Evolutionary conservation across 2,797 vertebrate species (phyloP), one percentile per base, ranked within the genome.

Genomic region (Neoniphon sammara): DNA sequence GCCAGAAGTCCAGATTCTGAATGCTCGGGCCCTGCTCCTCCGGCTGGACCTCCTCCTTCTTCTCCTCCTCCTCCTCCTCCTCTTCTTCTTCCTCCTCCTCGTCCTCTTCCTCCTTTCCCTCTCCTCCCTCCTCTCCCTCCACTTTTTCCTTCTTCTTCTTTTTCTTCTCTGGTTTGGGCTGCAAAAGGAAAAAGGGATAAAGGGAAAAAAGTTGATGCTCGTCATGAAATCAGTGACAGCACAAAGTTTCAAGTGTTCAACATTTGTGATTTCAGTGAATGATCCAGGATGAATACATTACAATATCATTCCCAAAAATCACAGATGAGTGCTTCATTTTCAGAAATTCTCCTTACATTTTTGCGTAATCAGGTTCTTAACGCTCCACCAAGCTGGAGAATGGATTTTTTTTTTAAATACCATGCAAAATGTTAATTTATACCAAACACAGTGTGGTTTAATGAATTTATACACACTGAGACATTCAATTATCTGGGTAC

Each of bases 1-100:
- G 97, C 98, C 97, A 99, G 85, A 98, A 99, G 82, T 99, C 97
- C 91, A 99, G 92, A 87, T 97, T 98, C 88, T 94, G 94, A 74
- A 98, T 96, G 82, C 96, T 98, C 18, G 98, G 98, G 0, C 97
- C 98, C 68, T 96, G 96, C 63, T 99, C 97, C 74, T 98, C 97
- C 0, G 89, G 93, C 68, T 95, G 94, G 61, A 2, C 81, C 74
- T 93, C 92, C 42, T 92, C 87, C 68, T 93, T 85, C 69, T 90
- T 65, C 58, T 91, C 82, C 55, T 91, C 87, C 8, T 87, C 80
- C 10, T 88, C 83, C 0, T 78, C 82, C 4, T 88, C 74, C 0
- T 83, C 82, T 0, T 85, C 82, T 0, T 85, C 80, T 0, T 81
- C 83, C 0, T 84, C 81, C 0, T 90, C 87, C 0, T 87, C 86